Conservation (phyloP, 2,797 vertebrate genomes). For the Gouania willdenowi region DNA sequence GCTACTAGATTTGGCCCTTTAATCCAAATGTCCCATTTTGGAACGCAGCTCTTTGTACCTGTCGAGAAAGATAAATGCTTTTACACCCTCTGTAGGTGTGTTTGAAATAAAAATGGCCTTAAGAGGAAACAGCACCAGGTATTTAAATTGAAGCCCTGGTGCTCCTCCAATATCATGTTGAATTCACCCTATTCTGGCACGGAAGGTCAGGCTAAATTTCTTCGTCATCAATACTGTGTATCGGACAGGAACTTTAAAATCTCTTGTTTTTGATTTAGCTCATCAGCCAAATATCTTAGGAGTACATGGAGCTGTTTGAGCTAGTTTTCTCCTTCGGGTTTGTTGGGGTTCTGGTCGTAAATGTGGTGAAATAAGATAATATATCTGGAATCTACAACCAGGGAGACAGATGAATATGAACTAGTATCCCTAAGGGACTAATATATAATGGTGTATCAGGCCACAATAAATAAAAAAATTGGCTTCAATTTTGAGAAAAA, state of each 20-base stretch:
- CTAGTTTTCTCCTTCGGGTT: constrained; percentile 8
- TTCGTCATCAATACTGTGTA: constrained; percentile 30
- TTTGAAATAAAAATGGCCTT: constrained; percentile 40
- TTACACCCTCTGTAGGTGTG: constrained; percentile 18
- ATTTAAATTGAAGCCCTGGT: constrained; percentile 19
- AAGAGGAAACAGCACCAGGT: constrained; percentile 36
- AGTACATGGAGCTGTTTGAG: not conserved
- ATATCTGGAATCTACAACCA: constrained; percentile 48
- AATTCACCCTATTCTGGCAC: constrained; percentile 24
- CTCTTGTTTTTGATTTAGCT: constrained; percentile 38
- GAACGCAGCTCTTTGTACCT: constrained; percentile 40
- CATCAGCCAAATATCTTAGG: constrained; percentile 54
- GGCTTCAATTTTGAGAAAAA: constrained; percentile 43
- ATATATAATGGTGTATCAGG: too few species aligned
- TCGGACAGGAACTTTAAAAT: constrained; percentile 22
- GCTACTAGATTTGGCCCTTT: too few species aligned
- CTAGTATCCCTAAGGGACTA: constrained; percentile 43
- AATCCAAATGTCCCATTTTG: constrained; percentile 40
- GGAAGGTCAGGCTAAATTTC: constrained; percentile 13
- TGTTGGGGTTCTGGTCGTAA: constrained; percentile 45
- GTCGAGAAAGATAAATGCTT: constrained; percentile 7
- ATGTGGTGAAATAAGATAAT: constrained; percentile 59
- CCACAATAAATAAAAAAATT: too few species aligned
- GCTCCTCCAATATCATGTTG: constrained; percentile 15
- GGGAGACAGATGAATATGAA: constrained; percentile 48